A percentile compares a stretch with the other conserved stretches of the same genome.
Conservation (phyloP, 1,140 invertebrate genomes). For the Apis cerana region DNA sequence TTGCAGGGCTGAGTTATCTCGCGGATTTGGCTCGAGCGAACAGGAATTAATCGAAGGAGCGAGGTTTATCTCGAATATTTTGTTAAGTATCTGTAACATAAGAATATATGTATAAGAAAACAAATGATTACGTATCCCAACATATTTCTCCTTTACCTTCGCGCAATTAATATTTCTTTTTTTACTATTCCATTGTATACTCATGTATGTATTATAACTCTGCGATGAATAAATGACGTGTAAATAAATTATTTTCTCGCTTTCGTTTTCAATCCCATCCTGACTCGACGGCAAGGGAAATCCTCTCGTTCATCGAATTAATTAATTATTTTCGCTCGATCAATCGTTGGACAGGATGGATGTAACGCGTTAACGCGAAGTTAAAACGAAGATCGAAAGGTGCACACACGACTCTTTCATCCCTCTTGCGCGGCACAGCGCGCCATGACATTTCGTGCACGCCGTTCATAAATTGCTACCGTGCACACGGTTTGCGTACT, state of each 20-base stretch:
- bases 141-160: too few species aligned
- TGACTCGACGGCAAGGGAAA: too few species aligned
- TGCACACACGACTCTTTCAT: background rate
- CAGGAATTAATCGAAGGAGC: background rate
- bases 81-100: too few species aligned
- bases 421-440: background rate
- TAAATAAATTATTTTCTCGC: too few species aligned
- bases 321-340: background rate
- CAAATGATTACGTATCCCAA: too few species aligned
- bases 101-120: too few species aligned
- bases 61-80: background rate
- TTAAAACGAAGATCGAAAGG: conserved; percentile 42
- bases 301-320: too few species aligned
- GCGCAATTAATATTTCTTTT: too few species aligned
- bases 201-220: too few species aligned
- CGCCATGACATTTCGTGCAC: conserved; percentile 44
- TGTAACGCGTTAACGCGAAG: conserved; percentile 7
- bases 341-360: background rate
- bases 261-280: too few species aligned
- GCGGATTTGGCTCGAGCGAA: background rate
- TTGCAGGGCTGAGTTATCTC: conserved; percentile 19
- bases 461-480: conserved; percentile 42
- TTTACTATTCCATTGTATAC: too few species aligned
- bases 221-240: too few species aligned
- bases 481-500: conserved; percentile 22